These are phyloP conservation scores for Sula dactylatra DNA, from an alignment of 2,113 vertebrate species.

Conservation along the genomic window DNA sequence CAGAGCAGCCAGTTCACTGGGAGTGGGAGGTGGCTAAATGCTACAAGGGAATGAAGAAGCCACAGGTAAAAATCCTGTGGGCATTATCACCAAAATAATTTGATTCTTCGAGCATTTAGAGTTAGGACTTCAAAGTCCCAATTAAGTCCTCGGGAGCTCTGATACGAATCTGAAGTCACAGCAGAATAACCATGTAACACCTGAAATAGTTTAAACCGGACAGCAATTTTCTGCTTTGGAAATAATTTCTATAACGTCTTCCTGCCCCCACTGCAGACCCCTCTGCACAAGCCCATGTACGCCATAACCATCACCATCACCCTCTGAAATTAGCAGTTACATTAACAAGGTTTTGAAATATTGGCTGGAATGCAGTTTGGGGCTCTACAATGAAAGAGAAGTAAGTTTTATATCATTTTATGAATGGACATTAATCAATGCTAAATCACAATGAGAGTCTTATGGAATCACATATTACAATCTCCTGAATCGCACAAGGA, in stretches of 20 bases:
- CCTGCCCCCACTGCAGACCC: conserved; percentile 11
- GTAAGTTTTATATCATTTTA: conserved; percentile 61
- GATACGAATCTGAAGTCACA: not conserved
- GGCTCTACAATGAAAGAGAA: conserved; percentile 13
- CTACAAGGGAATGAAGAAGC: not conserved
- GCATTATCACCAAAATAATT: not conserved
- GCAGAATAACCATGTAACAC: not conserved
- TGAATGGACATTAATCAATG: conserved; percentile 51
- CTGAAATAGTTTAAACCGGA: not conserved
- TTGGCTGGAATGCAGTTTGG: not conserved
- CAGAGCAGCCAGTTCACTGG: not conserved
- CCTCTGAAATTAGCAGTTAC: conserved; percentile 49
- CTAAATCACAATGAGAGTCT: conserved; percentile 54
- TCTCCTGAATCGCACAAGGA: conserved; percentile 18
- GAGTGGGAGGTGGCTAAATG: not conserved
- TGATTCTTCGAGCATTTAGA: not conserved
- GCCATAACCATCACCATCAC: conserved; percentile 8
- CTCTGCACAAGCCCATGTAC: not conserved
- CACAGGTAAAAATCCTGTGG: not conserved
- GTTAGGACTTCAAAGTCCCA: not conserved
- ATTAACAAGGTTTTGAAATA: conserved; percentile 56
- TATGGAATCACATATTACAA: conserved; percentile 41
- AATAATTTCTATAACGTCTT: conserved; percentile 39
- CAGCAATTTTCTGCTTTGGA: conserved; percentile 38
- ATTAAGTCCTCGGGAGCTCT: not conserved